phyloP scores from a whole-genome alignment of 2,797 vertebrate species.

The Novumbra hubbsi region DNA sequence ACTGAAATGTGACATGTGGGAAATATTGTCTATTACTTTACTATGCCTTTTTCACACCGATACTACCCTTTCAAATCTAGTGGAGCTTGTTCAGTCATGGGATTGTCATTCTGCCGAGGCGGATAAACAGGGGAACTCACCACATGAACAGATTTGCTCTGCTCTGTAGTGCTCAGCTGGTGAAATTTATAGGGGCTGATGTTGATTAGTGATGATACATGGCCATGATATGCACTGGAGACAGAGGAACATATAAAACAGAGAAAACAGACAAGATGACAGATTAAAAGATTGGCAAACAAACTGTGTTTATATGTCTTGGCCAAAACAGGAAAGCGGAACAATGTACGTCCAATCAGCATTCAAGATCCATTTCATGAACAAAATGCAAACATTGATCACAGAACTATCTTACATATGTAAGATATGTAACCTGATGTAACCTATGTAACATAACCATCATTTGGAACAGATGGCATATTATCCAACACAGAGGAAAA shows the following conservation, averaged over 20 bases:
- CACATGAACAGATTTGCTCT: slow-evolving; percentile 89
- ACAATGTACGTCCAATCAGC: too few relatives aligned
- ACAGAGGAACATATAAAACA: not conserved
- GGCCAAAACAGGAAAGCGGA: too few relatives aligned
- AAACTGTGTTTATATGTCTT: too few relatives aligned
- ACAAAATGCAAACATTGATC: not conserved
- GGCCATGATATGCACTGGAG: slow-evolving; percentile 94
- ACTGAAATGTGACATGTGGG: slow-evolving; percentile 3
- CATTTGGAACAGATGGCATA: not conserved
- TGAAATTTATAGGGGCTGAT: slow-evolving; percentile 98
- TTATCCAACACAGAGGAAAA: not conserved
- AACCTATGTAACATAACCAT: not conserved
- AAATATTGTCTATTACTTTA: not conserved
- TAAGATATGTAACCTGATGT: too few relatives aligned
- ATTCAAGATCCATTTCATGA: too few relatives aligned
- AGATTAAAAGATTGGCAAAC: not conserved
- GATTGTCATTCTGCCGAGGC: slow-evolving; percentile 48
- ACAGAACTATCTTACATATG: not conserved
- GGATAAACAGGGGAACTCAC: slow-evolving; percentile 75
- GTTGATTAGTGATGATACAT: slow-evolving; percentile 93
- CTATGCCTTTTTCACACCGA: not conserved
- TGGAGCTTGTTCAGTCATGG: slow-evolving; percentile 46
- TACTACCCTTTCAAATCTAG: slow-evolving; percentile 35
- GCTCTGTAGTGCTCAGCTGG: slow-evolving; percentile 76
- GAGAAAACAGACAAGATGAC: not conserved